phyloP scores from a whole-genome alignment of 2,113 vertebrate genomes.

The Psettodes erumei region DNA sequence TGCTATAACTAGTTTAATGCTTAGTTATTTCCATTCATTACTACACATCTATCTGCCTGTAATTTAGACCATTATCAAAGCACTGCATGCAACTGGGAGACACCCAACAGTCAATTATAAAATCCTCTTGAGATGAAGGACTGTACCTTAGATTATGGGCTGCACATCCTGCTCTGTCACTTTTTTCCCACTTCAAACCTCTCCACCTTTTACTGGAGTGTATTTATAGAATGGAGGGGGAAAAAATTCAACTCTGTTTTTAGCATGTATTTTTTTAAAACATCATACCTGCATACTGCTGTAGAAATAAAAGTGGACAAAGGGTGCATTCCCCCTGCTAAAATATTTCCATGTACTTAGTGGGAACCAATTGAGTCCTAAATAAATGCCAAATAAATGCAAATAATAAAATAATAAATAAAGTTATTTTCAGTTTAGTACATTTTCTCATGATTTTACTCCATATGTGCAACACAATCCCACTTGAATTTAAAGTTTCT shows the following conservation, averaged over 20 bases:
- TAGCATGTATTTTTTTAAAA: conserved; percentile 5
- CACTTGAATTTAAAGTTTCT: neutral
- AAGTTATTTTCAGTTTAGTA: neutral
- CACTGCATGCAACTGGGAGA: neutral
- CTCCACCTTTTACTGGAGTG: neutral
- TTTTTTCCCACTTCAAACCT: neutral
- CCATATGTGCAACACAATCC: neutral
- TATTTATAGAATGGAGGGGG: conserved; percentile 11
- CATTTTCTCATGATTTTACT: neutral
- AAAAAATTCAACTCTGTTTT: conserved; percentile 2
- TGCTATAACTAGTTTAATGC: neutral
- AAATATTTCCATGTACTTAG: conserved; percentile 20
- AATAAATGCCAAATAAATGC: neutral
- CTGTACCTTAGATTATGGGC: conserved; percentile 9
- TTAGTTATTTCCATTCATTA: neutral
- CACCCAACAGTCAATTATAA: neutral
- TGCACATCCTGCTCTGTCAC: conserved; percentile 22
- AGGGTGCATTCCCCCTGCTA: neutral
- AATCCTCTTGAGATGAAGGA: neutral
- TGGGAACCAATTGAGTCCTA: neutral
- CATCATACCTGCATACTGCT: neutral
- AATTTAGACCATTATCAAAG: neutral
- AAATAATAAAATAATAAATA: too few species aligned
- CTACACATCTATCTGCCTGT: conserved; percentile 5
- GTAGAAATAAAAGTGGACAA: conserved; percentile 16